Evolutionary conservation across 2,888 invertebrate genomes (phyloP).

Genomic region (Eutolmus rufibarbis): DNA sequence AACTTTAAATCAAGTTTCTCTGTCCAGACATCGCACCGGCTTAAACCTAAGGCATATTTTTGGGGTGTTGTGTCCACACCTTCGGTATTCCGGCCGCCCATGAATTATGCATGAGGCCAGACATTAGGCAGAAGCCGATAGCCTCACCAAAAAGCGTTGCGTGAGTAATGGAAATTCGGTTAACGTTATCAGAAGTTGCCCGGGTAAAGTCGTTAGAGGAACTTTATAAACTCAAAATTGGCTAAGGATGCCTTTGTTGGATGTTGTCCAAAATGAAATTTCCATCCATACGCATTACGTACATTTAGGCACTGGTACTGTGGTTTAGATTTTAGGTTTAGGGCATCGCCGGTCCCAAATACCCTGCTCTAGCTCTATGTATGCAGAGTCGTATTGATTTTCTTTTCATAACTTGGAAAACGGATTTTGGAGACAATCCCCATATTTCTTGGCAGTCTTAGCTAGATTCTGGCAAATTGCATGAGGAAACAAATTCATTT

Average conservation of each 20-base stretch:
- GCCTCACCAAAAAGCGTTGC: constrained; percentile 18
- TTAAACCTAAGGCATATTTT: not conserved
- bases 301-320: not conserved
- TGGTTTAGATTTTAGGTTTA: not conserved
- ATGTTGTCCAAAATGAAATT: constrained; percentile 18
- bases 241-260: not conserved
- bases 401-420: constrained; percentile 1
- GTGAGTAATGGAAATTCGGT: constrained; percentile 31
- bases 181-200: constrained; percentile 13
- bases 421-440: not conserved
- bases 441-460: not conserved
- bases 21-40: not conserved
- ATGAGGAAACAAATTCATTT: not conserved
- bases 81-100: not conserved
- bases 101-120: constrained; percentile 26
- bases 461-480: not conserved
- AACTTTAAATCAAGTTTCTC: constrained; percentile 16
- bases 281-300: not conserved
- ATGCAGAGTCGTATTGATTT: not conserved
- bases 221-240: constrained; percentile 29
- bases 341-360: not conserved
- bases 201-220: not conserved
- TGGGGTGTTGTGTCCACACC: not conserved
- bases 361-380: not conserved
- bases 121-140: not conserved